Conservation (phyloP, 2,113 vertebrate species). For the Uria aalge region DNA sequence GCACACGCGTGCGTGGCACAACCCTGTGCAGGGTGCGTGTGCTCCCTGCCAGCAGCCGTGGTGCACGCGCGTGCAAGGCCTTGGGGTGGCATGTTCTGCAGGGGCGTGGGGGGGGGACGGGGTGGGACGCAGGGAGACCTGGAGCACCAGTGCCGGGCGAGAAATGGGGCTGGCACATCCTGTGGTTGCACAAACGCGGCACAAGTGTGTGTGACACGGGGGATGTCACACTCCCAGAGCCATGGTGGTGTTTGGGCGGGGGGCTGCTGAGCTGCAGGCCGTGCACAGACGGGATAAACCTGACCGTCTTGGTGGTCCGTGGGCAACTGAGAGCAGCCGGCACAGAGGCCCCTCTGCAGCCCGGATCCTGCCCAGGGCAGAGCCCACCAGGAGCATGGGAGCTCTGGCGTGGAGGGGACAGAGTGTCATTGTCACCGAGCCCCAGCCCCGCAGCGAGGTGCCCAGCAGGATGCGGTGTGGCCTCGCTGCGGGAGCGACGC, state of each 20-base stretch:
- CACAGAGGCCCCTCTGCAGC: neutral
- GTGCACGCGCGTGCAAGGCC: neutral
- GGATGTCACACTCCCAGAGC: neutral
- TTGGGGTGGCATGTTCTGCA: accelerated
- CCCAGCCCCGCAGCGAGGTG: neutral
- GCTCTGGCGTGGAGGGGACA: neutral
- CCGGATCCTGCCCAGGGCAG: neutral
- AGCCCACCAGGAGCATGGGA: accelerated
- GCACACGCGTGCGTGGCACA: accelerated
- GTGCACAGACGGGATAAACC: accelerated
- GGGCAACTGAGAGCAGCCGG: accelerated
- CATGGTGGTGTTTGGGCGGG: accelerated
- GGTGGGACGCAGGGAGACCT: neutral
- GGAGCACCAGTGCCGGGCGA: neutral
- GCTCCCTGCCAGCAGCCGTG: neutral
- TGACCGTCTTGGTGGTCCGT: accelerated
- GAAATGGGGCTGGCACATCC: accelerated
- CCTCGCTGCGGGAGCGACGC: neutral
- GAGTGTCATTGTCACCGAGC: neutral
- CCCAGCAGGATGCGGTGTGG: neutral
- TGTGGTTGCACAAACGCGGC: accelerated
- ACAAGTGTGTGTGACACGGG: accelerated
- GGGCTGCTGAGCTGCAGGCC: neutral
- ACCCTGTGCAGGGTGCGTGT: accelerated
- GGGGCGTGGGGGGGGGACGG: neutral